Conservation (phyloP, 1,140 invertebrate genomes). For the Zaprionus kolodkinae region DNA sequence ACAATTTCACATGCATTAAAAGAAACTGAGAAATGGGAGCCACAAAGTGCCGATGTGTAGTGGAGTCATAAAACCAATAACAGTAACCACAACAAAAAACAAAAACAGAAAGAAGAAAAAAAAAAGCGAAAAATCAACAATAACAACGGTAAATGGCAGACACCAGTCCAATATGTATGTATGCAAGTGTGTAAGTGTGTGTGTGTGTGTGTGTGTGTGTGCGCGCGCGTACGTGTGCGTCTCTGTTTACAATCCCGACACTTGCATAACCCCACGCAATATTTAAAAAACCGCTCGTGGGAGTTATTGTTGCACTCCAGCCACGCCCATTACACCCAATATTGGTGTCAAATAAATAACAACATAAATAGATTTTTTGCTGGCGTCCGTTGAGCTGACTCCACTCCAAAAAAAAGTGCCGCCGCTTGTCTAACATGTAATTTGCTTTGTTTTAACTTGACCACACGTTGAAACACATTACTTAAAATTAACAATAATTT, state of each 20-base stretch:
- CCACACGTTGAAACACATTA: no score
- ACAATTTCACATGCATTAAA: conserved; percentile 23
- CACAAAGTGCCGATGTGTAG: conserved; percentile 19
- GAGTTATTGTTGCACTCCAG: conserved; percentile 33
- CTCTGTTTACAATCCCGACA: conserved; percentile 29
- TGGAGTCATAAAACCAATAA: conserved; percentile 44
- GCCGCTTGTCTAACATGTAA: not conserved
- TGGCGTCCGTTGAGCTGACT: not conserved
- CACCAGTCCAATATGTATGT: not conserved
- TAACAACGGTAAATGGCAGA: conserved; percentile 34
- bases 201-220: not conserved
- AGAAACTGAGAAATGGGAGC: conserved; percentile 4
- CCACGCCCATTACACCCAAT: conserved; percentile 19
- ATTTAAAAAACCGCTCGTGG: conserved; percentile 30
- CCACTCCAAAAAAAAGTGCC: not conserved
- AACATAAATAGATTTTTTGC: not conserved
- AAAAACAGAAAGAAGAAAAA: not conserved
- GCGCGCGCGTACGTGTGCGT: not conserved
- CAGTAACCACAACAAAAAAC: conserved; percentile 1
- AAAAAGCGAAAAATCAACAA: not conserved
- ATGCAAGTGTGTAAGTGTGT: no score
- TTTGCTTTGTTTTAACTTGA: not conserved
- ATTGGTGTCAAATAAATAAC: conserved; percentile 8
- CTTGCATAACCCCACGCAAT: conserved; percentile 39
- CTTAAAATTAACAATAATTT: not conserved